Percentiles rank a stretch among this genome's conserved stretches.
Conservation (phyloP, 1,140 invertebrate species). For the Asbolus verrucosus region DNA sequence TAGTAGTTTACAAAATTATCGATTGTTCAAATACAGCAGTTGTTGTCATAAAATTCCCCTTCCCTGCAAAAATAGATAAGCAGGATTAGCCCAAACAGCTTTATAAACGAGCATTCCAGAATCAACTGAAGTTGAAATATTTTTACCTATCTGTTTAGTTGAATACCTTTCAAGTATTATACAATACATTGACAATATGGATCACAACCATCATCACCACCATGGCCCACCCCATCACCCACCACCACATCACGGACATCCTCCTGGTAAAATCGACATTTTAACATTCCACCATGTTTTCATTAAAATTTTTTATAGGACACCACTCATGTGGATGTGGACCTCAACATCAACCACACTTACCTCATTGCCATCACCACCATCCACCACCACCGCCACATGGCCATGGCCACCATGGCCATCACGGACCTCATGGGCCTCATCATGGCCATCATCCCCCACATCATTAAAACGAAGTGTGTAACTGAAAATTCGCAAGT, state of each 20-base stretch:
- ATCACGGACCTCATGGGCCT: background rate
- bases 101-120: no score
- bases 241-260: conserved; percentile 13
- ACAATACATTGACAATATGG: no score
- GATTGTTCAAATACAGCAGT: no score
- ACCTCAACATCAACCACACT: background rate
- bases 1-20: no score
- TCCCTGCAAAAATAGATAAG: no score
- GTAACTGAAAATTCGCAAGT: no score
- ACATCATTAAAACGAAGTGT: no score
- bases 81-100: no score
- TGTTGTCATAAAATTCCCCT: no score
- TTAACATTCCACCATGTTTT: background rate
- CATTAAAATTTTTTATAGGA: background rate
- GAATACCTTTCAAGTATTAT: no score
- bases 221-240: background rate
- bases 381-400: conserved; percentile 1
- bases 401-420: background rate
- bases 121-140: no score
- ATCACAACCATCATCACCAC: background rate
- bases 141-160: no score
- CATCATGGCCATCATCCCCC: background rate
- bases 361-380: conserved; percentile 1
- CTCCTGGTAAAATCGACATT: background rate
- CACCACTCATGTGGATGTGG: background rate